Evolutionary conservation across 2,113 vertebrate species (phyloP).

Genomic region (Dicaeum eximium): DNA sequence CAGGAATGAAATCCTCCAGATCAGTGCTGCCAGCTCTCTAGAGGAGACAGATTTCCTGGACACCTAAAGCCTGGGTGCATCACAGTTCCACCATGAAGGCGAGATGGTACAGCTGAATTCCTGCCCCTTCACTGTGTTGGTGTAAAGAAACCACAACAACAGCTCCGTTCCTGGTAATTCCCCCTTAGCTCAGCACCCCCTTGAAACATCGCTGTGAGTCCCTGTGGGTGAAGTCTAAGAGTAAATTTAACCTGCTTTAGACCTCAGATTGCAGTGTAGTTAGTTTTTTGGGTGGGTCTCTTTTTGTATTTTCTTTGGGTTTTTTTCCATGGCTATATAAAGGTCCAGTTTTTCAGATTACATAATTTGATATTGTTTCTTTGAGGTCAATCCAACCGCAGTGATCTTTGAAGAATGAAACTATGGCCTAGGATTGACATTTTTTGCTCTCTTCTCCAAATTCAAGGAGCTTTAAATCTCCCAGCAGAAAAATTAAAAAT

Average conservation of each 20-base stretch:
- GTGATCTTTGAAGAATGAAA: neutral
- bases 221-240: neutral
- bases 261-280: neutral
- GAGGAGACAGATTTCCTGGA: neutral
- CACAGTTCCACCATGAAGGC: neutral
- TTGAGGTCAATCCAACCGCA: neutral
- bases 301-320: neutral
- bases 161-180: neutral
- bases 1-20: neutral
- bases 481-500: slow-evolving; percentile 8
- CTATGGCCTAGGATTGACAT: neutral
- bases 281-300: neutral
- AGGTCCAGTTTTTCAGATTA: neutral
- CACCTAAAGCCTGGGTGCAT: neutral
- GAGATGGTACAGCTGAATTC: neutral
- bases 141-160: neutral
- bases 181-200: neutral
- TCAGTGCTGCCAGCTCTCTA: neutral
- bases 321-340: neutral
- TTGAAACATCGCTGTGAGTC: neutral
- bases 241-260: neutral
- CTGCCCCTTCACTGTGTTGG: neutral
- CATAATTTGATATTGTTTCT: neutral
- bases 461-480: neutral
- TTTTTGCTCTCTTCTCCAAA: neutral